Base-by-base conservation (phyloP, 2,888 invertebrate species). In the Netelia melanura region DNA sequence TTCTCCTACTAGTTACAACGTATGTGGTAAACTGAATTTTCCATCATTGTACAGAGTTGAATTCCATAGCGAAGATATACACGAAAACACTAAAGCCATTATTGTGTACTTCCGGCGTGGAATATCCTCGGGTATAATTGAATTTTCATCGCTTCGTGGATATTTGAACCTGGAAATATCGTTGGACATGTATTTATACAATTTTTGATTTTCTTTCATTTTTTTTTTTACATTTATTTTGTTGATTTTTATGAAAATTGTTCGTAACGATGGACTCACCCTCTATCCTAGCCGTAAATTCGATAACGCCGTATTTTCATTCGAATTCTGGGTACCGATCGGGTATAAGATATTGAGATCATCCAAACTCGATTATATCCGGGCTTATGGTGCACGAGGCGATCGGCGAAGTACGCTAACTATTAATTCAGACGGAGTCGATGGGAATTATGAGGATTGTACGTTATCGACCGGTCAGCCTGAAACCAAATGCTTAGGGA, bases 361-460 rank as follows among this genome's bases (percentile, higher is more conserved):
- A 62, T n/a, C 23, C 2, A 48, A 38, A 70, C 58, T 64, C 62
- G 75, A 83, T 75, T 79, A 83, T 61, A 71, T 65, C 38, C 58
- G 48, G 54, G 10, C 23, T 77, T 14, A 64, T n/a, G 48, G 74
- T 70, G 70, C 70, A 21, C n/a, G 70, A 70, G 44, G 23, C 17
- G 62, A 75, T 68, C 21, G 17, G 21, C 79, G 62, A 43, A 21
- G 38, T 56, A 48, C 56, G 54, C 79, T 9, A 10, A 43, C 44
- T 74, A 75, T 83, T 75, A 71, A 79, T 62, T 70, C 62, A 71
- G 75, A 64, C 48, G 58, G 67, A 52, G 67, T 65, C 30, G 48
- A 25, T 17, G 58, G 67, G 71, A 87, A 86, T 87, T 86, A 87
- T 67, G 85, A 83, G 81, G 43, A 79, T 67, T 85, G 77, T 85